Evolutionary conservation across 2,797 vertebrate genomes (phyloP).

Genomic region (Odontamblyopus rebecca): DNA sequence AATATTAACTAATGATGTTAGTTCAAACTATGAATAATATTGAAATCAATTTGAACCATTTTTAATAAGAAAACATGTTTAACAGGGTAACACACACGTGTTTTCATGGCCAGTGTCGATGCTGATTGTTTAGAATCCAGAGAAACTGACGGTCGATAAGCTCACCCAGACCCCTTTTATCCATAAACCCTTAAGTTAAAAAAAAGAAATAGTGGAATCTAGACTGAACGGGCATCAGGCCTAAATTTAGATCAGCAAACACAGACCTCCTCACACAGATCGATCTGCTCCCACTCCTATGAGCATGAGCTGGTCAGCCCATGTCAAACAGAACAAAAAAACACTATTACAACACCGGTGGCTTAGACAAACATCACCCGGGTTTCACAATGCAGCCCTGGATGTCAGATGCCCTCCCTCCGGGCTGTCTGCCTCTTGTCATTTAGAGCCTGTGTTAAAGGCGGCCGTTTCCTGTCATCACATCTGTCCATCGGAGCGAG

Average conservation of each 20-base stretch:
- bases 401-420: background rate
- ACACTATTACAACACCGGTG: background rate
- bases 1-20: too few species aligned
- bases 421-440: background rate
- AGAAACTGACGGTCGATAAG: too few species aligned
- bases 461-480: background rate
- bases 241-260: constrained; percentile 40
- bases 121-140: too few species aligned
- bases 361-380: constrained; percentile 27
- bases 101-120: too few species aligned
- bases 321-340: constrained; percentile 7
- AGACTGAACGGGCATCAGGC: constrained; percentile 12
- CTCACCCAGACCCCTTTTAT: too few species aligned
- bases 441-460: background rate
- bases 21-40: too few species aligned
- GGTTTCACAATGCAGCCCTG: constrained; percentile 1
- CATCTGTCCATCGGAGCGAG: too few species aligned
- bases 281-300: background rate
- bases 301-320: constrained; percentile 11
- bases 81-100: too few species aligned
- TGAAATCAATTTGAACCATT: too few species aligned
- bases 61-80: too few species aligned
- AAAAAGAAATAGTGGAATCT: constrained; percentile 9
- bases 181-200: too few species aligned
- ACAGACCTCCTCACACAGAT: background rate